These are phyloP conservation scores for Danionella dracula DNA, from an alignment of 2,797 vertebrate species.

Conservation along the genomic window DNA sequence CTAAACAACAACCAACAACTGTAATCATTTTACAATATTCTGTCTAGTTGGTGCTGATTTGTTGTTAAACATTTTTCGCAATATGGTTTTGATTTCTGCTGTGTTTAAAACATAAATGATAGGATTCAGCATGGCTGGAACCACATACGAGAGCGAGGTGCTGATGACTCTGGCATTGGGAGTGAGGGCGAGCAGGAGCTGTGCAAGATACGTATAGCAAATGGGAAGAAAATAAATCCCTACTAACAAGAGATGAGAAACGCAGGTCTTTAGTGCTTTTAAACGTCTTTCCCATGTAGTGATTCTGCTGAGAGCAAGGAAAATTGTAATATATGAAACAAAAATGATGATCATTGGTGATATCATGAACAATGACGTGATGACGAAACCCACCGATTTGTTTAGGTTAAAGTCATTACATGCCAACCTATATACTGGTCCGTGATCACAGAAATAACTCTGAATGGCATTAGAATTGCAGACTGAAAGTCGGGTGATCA, in stretches of 20 bases:
- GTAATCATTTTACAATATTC: neutral
- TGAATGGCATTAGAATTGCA: constrained; percentile 41
- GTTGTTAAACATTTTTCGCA: constrained; percentile 13
- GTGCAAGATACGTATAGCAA: constrained; percentile 5
- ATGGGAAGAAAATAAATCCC: constrained; percentile 37
- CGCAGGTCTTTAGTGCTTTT: constrained; percentile 45
- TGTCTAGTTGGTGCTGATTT: neutral
- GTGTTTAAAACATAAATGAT: constrained; percentile 23
- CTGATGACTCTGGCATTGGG: constrained; percentile 38
- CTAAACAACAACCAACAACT: neutral
- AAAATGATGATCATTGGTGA: constrained; percentile 31
- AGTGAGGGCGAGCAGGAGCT: constrained; percentile 21
- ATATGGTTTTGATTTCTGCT: constrained; percentile 8
- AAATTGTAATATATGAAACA: constrained; percentile 39
- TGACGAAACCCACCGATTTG: constrained; percentile 8
- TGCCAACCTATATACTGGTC: constrained; percentile 36
- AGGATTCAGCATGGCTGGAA: constrained; percentile 42
- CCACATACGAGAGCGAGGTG: constrained; percentile 23
- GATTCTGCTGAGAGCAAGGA: constrained; percentile 37
- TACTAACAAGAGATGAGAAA: constrained; percentile 39
- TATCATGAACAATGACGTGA: constrained; percentile 25
- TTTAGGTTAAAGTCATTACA: constrained; percentile 41
- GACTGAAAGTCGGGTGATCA: constrained; percentile 41
- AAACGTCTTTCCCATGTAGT: constrained; percentile 40
- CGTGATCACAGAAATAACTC: constrained; percentile 50